Evolutionary conservation across 64 coral and sea anemone species (phyloP).

Genomic region (Stylophora pistillata): DNA sequence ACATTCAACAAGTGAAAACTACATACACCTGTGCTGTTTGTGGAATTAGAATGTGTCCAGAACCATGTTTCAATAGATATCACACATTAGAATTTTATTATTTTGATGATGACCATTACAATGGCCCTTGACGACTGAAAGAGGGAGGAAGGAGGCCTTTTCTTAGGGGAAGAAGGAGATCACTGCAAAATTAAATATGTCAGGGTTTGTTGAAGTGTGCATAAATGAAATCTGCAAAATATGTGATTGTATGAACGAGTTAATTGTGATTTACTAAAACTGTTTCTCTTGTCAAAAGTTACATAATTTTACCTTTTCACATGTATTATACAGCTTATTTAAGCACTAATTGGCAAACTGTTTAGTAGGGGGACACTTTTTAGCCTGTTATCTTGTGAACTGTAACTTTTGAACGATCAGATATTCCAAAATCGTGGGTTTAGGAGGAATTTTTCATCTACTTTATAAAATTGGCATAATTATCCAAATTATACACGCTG

Average conservation of each 20-base stretch:
- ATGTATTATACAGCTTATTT: too few species aligned
- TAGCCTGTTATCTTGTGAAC: neutral
- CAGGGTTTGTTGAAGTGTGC: slow-evolving; percentile 4
- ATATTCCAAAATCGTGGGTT: too few species aligned
- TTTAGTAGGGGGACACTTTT: neutral
- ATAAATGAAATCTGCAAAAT: neutral
- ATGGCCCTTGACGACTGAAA: neutral
- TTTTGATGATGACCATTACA: too few species aligned
- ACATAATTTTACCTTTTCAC: neutral
- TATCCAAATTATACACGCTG: neutral
- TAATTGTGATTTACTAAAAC: too few species aligned
- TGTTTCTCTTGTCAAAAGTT: slow-evolving; percentile 7
- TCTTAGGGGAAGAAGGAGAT: too few species aligned
- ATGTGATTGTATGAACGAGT: neutral
- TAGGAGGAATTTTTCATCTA: neutral
- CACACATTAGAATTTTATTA: too few species aligned
- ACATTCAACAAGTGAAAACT: too few species aligned
- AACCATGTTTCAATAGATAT: too few species aligned
- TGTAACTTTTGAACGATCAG: too few species aligned
- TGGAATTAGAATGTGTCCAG: too few species aligned
- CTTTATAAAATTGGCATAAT: slow-evolving; percentile 8
- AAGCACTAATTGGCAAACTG: neutral
- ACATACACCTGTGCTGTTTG: too few species aligned
- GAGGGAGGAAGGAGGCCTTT: neutral
- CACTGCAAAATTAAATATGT: neutral